Conservation (phyloP, 2,888 invertebrate species). For the Megastigmus dorsalis region DNA sequence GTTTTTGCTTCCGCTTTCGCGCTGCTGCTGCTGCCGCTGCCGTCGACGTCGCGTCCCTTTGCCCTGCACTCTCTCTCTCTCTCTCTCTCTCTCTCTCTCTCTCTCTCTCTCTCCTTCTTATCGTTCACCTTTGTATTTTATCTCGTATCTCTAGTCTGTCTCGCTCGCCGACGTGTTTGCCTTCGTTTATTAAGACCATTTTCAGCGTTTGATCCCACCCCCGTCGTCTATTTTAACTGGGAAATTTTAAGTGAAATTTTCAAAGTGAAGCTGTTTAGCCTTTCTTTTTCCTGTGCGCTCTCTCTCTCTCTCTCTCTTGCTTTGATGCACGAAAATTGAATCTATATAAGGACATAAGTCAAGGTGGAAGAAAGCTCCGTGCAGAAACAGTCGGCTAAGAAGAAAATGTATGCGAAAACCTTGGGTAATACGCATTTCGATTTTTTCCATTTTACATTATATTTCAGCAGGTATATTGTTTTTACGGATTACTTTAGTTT, state of each 20-base stretch:
- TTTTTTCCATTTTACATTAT: too few species aligned
- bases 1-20: slow-evolving; percentile 56
- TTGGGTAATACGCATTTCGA: too few species aligned
- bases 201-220: slow-evolving; percentile 32
- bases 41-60: neutral
- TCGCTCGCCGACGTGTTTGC: slow-evolving; percentile 26
- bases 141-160: slow-evolving; percentile 12
- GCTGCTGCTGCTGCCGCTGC: slow-evolving; percentile 56
- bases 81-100: neutral
- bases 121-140: slow-evolving; percentile 44
- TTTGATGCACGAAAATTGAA: slow-evolving; percentile 15
- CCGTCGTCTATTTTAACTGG: slow-evolving; percentile 11
- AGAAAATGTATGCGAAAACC: too few species aligned
- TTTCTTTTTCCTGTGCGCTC: neutral
- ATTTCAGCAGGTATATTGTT: too few species aligned
- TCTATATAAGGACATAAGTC: neutral
- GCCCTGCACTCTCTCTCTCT: neutral
- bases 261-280: slow-evolving; percentile 11
- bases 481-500: too few species aligned
- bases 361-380: neutral
- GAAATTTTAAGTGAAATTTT: slow-evolving; percentile 26
- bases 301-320: neutral
- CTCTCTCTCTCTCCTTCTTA: slow-evolving; percentile 21
- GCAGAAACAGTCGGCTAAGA: neutral
- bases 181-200: slow-evolving; percentile 43